phyloP scores from a whole-genome alignment of 2,797 vertebrate species.

The Phyllotis vaccarum region DNA sequence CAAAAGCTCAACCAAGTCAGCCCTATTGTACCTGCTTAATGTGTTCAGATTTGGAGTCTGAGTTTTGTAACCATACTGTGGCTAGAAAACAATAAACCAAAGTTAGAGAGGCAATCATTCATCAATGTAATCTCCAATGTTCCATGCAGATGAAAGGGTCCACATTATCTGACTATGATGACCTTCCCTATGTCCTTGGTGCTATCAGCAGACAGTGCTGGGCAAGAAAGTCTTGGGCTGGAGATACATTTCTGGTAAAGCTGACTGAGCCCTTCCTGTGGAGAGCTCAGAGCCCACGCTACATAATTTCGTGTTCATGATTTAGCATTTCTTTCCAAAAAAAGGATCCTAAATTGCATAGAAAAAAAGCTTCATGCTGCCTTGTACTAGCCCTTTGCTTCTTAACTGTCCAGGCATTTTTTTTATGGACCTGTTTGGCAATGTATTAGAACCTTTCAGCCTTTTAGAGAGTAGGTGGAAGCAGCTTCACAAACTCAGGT shows the following conservation, averaged over 20 bases:
- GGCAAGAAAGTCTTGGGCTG: not conserved
- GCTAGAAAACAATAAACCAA: not conserved
- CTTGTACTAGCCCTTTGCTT: not conserved
- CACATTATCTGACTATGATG: not conserved
- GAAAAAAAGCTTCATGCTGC: not conserved
- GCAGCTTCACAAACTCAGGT: not conserved
- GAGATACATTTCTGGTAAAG: not conserved
- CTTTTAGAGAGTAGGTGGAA: not conserved
- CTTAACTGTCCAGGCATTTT: not conserved
- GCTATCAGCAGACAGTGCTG: not conserved
- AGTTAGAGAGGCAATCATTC: not conserved
- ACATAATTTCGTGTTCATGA: not conserved
- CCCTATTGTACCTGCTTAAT: not conserved
- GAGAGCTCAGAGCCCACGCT: not conserved
- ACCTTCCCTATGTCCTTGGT: not conserved
- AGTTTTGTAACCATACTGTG: not conserved
- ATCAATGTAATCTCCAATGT: not conserved
- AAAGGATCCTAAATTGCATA: not conserved
- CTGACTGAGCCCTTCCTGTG: not conserved
- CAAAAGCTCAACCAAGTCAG: not conserved
- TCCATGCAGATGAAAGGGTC: not conserved
- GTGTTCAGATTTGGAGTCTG: not conserved
- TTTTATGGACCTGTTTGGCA: not conserved
- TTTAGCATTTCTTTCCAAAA: not conserved
- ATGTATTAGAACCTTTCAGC: not conserved